A percentile compares a stretch with the other conserved stretches of the same genome.
These are phyloP conservation scores for Notodonta dromedarius DNA, from an alignment of 2,888 invertebrate genomes.

Conservation along the genomic window DNA sequence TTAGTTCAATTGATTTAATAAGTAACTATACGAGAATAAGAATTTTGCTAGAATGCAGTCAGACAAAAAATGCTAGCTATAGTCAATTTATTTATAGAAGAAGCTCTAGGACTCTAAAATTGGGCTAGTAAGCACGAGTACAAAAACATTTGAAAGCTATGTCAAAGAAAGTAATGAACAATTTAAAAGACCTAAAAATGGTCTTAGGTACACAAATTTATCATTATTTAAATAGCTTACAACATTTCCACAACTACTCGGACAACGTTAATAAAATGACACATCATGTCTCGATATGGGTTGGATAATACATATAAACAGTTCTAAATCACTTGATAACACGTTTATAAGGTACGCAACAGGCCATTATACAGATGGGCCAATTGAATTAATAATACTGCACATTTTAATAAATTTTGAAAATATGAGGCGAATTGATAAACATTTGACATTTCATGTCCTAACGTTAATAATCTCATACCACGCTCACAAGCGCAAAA, in stretches of 20 bases:
- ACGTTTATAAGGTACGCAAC: conserved; percentile 53
- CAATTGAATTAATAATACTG: conserved; percentile 56
- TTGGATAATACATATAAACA: conserved; percentile 64
- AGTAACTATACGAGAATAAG: background rate
- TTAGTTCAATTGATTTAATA: conserved; percentile 31
- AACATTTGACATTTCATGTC: conserved; percentile 75
- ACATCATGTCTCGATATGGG: conserved; percentile 64
- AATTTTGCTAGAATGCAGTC: background rate
- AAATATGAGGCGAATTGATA: conserved; percentile 56
- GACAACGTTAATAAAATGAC: conserved; percentile 40
- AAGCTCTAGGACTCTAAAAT: conserved; percentile 14
- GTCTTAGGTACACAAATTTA: conserved; percentile 53
- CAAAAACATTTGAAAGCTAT: conserved; percentile 34
- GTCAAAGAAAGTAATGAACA: conserved; percentile 44
- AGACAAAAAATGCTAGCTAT: background rate
- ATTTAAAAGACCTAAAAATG: conserved; percentile 47
- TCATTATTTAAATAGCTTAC: conserved; percentile 49
- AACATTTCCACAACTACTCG: conserved; percentile 46
- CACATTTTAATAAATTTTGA: conserved; percentile 64
- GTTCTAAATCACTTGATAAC: conserved; percentile 62
- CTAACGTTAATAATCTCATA: conserved; percentile 77
- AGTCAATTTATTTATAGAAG: background rate
- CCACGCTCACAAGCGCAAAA: conserved; percentile 50
- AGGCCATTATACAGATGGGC: conserved; percentile 56
- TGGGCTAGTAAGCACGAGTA: conserved; percentile 53